Conservation (phyloP, 2,888 invertebrate genomes). For the Lasioglossum villosulum region DNA sequence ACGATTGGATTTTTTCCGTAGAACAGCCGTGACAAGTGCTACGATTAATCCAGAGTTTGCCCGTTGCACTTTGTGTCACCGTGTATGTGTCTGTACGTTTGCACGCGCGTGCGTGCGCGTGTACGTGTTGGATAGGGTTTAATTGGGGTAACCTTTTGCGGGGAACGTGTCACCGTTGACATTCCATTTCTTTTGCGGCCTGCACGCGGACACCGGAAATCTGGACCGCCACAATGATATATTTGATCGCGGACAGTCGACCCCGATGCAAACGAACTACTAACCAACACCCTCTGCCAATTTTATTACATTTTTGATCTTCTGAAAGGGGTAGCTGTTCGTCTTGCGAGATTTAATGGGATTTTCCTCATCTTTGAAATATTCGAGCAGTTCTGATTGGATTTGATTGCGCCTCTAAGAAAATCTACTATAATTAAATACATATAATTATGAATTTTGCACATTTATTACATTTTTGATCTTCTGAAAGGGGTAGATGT, state of each 20-base stretch:
- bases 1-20: slow-evolving; percentile 52
- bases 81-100: not conserved
- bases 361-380: not conserved
- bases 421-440: too few species aligned
- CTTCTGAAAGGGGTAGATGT: not conserved
- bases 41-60: slow-evolving; percentile 44
- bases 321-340: not conserved
- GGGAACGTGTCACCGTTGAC: slow-evolving; percentile 48
- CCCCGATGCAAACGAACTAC: slow-evolving; percentile 1
- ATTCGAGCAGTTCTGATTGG: not conserved
- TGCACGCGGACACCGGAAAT: not conserved
- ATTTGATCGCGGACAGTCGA: not conserved
- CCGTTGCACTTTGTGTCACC: slow-evolving; percentile 5
- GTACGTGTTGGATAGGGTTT: slow-evolving; percentile 13
- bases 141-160: slow-evolving; percentile 54
- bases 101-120: not conserved
- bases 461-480: not conserved
- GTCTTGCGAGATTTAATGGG: not conserved
- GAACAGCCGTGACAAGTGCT: slow-evolving; percentile 33
- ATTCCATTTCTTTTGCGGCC: slow-evolving; percentile 50
- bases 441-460: too few species aligned
- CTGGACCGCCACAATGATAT: not conserved
- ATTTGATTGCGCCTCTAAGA: too few species aligned
- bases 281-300: not conserved
- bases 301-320: not conserved